phyloP scores from a whole-genome alignment of 2,113 vertebrate genomes.

The Laticauda colubrina region DNA sequence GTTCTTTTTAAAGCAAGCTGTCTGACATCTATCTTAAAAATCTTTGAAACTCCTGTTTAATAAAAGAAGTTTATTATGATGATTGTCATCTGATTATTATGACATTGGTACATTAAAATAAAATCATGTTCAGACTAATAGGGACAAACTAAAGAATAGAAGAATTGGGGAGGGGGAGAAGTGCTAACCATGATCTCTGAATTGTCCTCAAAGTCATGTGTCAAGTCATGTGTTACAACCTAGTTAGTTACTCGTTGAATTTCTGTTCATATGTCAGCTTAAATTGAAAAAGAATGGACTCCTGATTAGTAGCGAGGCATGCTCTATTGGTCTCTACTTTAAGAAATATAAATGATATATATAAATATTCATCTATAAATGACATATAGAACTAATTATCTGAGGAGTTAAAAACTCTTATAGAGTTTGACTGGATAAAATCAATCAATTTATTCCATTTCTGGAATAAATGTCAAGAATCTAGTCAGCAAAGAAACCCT shows the following conservation, averaged over 20 bases:
- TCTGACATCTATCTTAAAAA: background rate
- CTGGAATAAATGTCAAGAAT: background rate
- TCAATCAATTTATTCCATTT: background rate
- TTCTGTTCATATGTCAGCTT: background rate
- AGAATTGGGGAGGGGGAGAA: background rate
- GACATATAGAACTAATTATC: background rate
- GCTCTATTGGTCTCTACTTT: background rate
- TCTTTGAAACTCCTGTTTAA: background rate
- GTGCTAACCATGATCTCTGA: background rate
- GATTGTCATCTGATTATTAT: background rate
- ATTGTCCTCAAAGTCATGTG: background rate
- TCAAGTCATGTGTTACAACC: background rate
- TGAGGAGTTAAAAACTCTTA: background rate
- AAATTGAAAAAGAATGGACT: background rate
- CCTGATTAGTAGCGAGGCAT: background rate
- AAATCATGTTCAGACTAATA: background rate
- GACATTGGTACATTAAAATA: background rate
- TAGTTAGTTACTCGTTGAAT: background rate
- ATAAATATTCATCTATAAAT: too few species aligned
- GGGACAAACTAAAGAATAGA: background rate
- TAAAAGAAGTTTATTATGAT: background rate
- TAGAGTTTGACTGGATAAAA: background rate
- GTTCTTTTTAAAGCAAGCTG: background rate
- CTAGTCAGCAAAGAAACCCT: background rate
- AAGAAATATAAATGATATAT: background rate